Base-by-base conservation (phyloP, 2,113 vertebrate genomes). In the Zootoca vivipara region DNA sequence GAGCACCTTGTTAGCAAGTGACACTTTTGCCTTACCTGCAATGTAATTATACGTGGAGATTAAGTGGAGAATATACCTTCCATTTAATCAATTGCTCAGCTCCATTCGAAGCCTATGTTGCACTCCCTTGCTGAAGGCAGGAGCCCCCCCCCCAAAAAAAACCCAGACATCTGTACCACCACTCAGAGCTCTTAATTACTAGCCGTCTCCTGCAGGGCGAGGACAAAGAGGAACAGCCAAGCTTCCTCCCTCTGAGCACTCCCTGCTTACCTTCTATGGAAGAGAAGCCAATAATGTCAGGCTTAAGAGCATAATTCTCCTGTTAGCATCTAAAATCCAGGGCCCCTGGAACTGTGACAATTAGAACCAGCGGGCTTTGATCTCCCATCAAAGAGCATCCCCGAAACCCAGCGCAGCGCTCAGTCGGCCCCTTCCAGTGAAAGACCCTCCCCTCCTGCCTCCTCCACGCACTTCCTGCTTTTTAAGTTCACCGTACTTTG, bases 11-110 rank as follows among this genome's bases (percentile, higher is more conserved):
- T 52, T 52, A 52, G 46, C 2, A 9, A 52, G 46, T 9, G 38
- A 3, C 38, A n/a, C 88, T 87, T 87, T 92, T 62, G 64, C 85
- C 87, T 89, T 90, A 75, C 77, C 92, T 33, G 1, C 10, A 0
- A 80, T 78, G 82, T 91, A 92, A 95, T 94, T 90, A 92, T 90
- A 87, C 15, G 85, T 38, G 24, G 24, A 78, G 90, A 78, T 52
- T 89, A 91, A 87, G 89, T 84, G 56, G 90, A 89, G 93, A 81
- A 3, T 89, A 88, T 89, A 77, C 81, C 83, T 91, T 78, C 87
- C 64, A 22, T 89, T 93, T 95, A 94, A 94, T 94, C 93, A 95
- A 93, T 90, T 93, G 81, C 88, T 83, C 67, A 0, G 78, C 87
- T 78, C 24, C 2, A 69, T 87, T 72, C 56, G 87, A 84, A 91